phyloP scores from a whole-genome alignment of 2,888 invertebrate genomes.

The Serrognathus titanus region DNA sequence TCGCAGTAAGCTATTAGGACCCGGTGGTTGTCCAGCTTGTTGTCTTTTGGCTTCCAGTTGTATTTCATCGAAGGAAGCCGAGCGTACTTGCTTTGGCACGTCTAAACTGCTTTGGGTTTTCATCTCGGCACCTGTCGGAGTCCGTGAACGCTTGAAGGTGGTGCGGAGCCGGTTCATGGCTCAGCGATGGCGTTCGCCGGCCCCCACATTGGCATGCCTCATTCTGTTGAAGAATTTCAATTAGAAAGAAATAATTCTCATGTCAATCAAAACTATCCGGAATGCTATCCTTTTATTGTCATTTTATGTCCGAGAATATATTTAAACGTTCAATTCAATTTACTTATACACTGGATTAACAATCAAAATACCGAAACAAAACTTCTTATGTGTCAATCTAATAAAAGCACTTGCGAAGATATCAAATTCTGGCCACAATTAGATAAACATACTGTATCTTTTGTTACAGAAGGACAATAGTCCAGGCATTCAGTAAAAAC shows the following conservation, averaged over 20 bases:
- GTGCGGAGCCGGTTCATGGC: slow-evolving; percentile 76
- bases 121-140: slow-evolving; percentile 87
- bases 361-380: no score
- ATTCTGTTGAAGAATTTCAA: slow-evolving; percentile 7
- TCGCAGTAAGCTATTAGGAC: slow-evolving; percentile 50
- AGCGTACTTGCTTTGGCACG: slow-evolving; percentile 86
- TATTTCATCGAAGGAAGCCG: slow-evolving; percentile 88
- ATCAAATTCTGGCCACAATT: no score
- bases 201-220: slow-evolving; percentile 16
- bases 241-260: neutral
- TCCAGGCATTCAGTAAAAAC: no score
- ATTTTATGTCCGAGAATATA: no score
- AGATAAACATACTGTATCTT: no score
- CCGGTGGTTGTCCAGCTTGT: slow-evolving; percentile 30
- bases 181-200: slow-evolving; percentile 36
- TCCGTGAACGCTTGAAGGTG: slow-evolving; percentile 83
- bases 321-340: no score
- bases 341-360: no score
- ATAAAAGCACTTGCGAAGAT: no score
- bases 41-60: slow-evolving; percentile 73
- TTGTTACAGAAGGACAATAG: no score
- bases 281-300: no score
- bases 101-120: slow-evolving; percentile 88
- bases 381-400: no score
- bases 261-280: no score